Conservation (phyloP, 2,113 vertebrate genomes). For the Triplophysa siluroides region DNA sequence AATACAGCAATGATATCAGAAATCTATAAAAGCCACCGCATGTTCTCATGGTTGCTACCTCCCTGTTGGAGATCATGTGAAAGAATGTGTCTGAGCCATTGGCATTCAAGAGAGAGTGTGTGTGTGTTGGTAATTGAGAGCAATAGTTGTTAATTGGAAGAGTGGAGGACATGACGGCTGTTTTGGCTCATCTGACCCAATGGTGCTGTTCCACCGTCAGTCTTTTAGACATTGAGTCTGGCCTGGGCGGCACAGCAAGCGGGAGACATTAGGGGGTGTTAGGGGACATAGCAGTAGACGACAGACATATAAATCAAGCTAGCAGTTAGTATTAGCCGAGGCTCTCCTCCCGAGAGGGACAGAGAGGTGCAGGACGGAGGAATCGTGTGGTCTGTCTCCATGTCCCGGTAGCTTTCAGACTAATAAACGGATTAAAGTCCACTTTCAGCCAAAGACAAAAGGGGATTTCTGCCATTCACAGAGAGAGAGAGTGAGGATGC, state of each 20-base stretch:
- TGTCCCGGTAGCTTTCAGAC: slow-evolving; percentile 75
- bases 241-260: slow-evolving; percentile 11
- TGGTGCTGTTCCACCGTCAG: slow-evolving; percentile 28
- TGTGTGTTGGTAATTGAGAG: slow-evolving; percentile 56
- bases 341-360: slow-evolving; percentile 22
- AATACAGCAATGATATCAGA: no score
- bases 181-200: slow-evolving; percentile 32
- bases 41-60: background rate
- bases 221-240: slow-evolving; percentile 19
- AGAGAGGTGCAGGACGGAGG: slow-evolving; percentile 23
- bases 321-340: slow-evolving; percentile 27
- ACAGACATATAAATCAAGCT: slow-evolving; percentile 38
- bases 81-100: background rate
- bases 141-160: slow-evolving; percentile 57
- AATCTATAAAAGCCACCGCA: background rate
- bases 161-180: slow-evolving; percentile 32
- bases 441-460: slow-evolving; percentile 78
- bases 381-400: slow-evolving; percentile 70
- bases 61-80: background rate
- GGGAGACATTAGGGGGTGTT: slow-evolving; percentile 25
- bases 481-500: slow-evolving; percentile 33
- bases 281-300: slow-evolving; percentile 22
- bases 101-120: background rate
- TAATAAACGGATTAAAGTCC: slow-evolving; percentile 80
- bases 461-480: slow-evolving; percentile 61